Conservation (phyloP, 2,888 invertebrate species). For the Dicranocentrus wangi region DNA sequence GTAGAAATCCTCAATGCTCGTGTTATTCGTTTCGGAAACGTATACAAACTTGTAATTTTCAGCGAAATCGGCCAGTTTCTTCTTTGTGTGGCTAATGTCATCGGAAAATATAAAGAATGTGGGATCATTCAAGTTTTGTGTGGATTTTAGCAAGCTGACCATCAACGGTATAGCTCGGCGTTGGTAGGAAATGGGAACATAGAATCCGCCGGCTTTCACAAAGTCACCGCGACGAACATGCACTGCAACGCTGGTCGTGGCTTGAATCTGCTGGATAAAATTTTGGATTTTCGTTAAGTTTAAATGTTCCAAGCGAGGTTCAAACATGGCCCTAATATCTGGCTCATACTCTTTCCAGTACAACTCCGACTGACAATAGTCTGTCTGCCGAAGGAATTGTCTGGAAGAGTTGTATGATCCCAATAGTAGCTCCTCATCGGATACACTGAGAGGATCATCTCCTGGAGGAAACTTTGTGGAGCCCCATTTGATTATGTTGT, state of each 20-base stretch:
- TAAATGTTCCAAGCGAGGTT: too few species aligned
- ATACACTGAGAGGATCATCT: background rate
- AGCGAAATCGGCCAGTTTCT: constrained; percentile 6
- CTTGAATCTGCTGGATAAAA: background rate
- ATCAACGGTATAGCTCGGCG: constrained; percentile 1
- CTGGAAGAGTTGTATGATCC: background rate
- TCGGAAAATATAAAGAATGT: constrained; percentile 53
- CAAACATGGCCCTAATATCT: constrained; percentile 1
- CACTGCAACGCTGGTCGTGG: constrained; percentile 39
- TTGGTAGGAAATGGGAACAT: constrained; percentile 17
- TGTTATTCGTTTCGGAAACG: background rate
- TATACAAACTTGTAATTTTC: background rate
- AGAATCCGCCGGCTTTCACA: background rate
- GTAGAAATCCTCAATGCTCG: constrained; percentile 48
- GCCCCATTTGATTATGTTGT: constrained; percentile 1
- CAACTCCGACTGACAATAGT: constrained; percentile 20
- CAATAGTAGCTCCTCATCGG: background rate
- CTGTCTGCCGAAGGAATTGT: background rate
- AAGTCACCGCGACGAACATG: constrained; percentile 49
- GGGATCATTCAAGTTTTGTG: background rate
- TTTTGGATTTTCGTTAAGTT: background rate
- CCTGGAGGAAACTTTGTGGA: background rate
- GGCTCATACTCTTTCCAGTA: constrained; percentile 3
- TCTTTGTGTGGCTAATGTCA: constrained; percentile 1
- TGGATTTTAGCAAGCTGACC: background rate